phyloP scores from a whole-genome alignment of 2,113 vertebrate genomes.

The Plecturocebus donacophilus region DNA sequence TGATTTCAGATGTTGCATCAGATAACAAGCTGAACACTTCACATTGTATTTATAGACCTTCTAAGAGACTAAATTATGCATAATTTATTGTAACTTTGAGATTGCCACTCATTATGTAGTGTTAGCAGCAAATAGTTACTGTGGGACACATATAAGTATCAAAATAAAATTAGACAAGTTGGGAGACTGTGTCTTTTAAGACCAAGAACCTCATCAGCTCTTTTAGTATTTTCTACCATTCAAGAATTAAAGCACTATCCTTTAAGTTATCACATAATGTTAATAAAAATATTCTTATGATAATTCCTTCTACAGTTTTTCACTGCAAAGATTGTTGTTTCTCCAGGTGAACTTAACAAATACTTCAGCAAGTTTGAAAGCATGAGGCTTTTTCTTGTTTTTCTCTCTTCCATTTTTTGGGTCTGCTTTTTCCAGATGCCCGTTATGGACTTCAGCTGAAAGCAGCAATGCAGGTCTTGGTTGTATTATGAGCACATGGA shows the following conservation, averaged over 20 bases:
- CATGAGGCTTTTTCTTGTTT: not conserved
- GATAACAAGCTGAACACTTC: slow-evolving; percentile 67
- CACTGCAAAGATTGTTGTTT: not conserved
- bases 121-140: slow-evolving; percentile 53
- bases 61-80: slow-evolving; percentile 65
- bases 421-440: not conserved
- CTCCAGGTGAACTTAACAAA: slow-evolving; percentile 12
- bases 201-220: not conserved
- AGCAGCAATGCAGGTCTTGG: not conserved
- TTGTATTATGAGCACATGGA: not conserved
- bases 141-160: slow-evolving; percentile 37
- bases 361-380: slow-evolving; percentile 20
- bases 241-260: slow-evolving; percentile 47
- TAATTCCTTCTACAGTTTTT: slow-evolving; percentile 28
- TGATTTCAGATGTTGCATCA: slow-evolving; percentile 75
- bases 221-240: slow-evolving; percentile 44
- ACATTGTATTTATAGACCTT: slow-evolving; percentile 71
- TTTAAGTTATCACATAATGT: slow-evolving; percentile 6
- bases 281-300: slow-evolving; percentile 45
- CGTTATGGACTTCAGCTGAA: not conserved
- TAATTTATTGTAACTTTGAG: slow-evolving; percentile 71
- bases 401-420: not conserved
- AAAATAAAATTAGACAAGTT: slow-evolving; percentile 63
- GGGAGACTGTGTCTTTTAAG: slow-evolving; percentile 43
- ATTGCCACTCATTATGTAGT: slow-evolving; percentile 61